Evolutionary conservation across 2,113 vertebrate genomes (phyloP).

Genomic region (Vicugna pacos): DNA sequence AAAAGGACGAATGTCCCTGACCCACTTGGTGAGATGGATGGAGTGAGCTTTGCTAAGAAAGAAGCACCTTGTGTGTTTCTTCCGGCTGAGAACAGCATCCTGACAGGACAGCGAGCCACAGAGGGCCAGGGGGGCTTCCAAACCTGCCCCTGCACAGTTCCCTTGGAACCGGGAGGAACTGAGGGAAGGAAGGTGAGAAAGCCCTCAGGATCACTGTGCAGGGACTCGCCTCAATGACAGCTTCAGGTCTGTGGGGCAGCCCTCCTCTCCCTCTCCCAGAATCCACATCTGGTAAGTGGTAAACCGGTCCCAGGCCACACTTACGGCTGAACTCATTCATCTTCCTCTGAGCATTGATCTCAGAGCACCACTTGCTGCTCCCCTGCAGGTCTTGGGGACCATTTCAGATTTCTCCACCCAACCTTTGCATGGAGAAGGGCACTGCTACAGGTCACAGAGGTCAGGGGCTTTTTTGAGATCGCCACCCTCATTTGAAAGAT

Average conservation of each 20-base stretch:
- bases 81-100: background rate
- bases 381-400: background rate
- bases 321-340: background rate
- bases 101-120: background rate
- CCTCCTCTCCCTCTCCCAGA: background rate
- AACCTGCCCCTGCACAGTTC: background rate
- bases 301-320: background rate
- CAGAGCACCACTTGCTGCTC: background rate
- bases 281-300: too few species aligned
- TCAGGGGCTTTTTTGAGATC: background rate
- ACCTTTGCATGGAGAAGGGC: background rate
- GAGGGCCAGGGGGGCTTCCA: background rate
- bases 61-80: rapidly evolving
- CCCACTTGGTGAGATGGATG: too few species aligned
- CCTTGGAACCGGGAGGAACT: background rate
- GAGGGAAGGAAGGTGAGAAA: too few species aligned
- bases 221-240: background rate
- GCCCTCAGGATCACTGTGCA: too few species aligned
- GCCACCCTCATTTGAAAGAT: background rate
- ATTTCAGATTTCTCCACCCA: background rate
- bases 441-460: background rate
- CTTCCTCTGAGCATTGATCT: background rate
- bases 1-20: background rate
- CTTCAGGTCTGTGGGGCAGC: too few species aligned
- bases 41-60: background rate